Evolutionary conservation across 2,797 vertebrate species (phyloP).

Genomic region (Uromys caudimaculatus): DNA sequence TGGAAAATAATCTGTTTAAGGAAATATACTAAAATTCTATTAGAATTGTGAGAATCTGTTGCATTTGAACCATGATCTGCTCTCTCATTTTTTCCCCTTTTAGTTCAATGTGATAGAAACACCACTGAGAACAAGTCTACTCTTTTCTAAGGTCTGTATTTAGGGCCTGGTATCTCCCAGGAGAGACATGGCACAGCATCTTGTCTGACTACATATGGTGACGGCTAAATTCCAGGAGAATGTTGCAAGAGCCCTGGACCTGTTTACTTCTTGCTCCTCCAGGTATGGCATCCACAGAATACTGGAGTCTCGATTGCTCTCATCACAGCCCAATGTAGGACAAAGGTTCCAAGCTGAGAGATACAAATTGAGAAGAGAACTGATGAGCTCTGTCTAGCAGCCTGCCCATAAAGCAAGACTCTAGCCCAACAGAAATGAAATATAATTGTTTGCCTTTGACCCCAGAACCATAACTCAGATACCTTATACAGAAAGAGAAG

Average conservation of each 20-base stretch:
- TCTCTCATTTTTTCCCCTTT: neutral
- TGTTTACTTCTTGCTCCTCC: neutral
- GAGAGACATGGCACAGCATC: neutral
- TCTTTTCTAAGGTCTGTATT: neutral
- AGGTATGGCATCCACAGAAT: neutral
- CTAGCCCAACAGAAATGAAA: neutral
- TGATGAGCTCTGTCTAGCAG: neutral
- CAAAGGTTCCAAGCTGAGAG: neutral
- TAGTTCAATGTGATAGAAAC: neutral
- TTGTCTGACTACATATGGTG: neutral
- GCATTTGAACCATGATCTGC: neutral
- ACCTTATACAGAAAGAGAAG: neutral
- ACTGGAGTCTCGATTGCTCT: neutral
- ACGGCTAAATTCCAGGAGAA: neutral
- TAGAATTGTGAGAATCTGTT: neutral
- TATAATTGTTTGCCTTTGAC: neutral
- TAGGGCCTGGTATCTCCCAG: neutral
- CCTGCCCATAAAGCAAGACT: neutral
- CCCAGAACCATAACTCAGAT: neutral
- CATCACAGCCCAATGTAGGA: neutral
- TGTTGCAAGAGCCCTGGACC: too few relatives aligned
- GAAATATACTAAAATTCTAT: neutral
- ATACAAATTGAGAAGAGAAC: neutral
- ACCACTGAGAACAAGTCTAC: neutral
- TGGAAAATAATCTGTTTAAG: constrained; percentile 6